A percentile compares a stretch with the other conserved stretches of the same genome.
phyloP scores from a whole-genome alignment of 2,888 invertebrate species.

The Papilio elwesi region DNA sequence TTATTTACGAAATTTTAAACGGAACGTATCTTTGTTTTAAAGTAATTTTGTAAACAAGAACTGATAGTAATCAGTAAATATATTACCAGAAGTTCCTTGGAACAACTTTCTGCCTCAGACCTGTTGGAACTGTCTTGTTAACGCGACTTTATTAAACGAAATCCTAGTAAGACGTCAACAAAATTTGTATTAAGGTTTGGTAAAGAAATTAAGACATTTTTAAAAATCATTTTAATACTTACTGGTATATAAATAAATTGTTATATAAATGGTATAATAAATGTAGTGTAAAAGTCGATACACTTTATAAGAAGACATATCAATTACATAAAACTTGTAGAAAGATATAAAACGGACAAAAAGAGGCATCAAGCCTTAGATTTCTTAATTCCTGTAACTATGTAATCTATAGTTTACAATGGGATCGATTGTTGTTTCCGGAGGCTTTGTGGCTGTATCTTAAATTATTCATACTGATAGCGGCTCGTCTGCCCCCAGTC shows the following conservation, averaged over 20 bases:
- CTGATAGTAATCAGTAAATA: background rate
- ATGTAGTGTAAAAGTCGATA: too few species aligned
- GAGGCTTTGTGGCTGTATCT: background rate
- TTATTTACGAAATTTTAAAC: background rate
- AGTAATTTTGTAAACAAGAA: background rate
- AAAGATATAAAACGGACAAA: too few species aligned
- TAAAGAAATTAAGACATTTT: too few species aligned
- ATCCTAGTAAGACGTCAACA: background rate
- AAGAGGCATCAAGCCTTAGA: too few species aligned
- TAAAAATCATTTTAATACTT: too few species aligned
- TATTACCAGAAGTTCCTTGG: constrained; percentile 4
- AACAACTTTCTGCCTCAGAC: constrained; percentile 4
- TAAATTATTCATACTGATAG: constrained; percentile 23
- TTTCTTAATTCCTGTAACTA: background rate
- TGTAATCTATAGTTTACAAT: background rate
- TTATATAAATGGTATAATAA: too few species aligned
- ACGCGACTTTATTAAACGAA: background rate
- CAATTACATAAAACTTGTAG: too few species aligned
- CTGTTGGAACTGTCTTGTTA: background rate
- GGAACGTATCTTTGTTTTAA: background rate
- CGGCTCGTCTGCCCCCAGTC: background rate
- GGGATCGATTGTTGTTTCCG: background rate
- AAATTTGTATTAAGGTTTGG: too few species aligned
- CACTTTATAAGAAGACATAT: too few species aligned
- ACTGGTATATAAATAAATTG: too few species aligned